Evolutionary conservation across 2,113 vertebrate species (phyloP), one percentile per base, ranked within the genome.

Genomic region (Etia nguti): DNA sequence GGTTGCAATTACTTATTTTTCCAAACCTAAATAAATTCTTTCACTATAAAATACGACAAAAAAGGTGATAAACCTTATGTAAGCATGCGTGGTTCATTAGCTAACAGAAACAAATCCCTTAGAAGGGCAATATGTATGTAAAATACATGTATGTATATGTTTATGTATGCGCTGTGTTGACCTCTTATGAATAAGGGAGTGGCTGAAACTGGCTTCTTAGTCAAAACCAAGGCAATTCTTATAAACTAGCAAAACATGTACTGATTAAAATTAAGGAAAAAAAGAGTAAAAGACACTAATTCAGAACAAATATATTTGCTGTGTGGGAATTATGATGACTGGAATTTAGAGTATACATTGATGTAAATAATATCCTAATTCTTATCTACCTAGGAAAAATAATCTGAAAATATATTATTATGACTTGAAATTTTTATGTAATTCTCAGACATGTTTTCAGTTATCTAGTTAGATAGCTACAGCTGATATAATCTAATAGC

Each of bases 361-460:
- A 73, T 73, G 38, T 73, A 68, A 68, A 41, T 68, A 22, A 24
- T 41, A 41, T 68, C 22, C 3, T 6, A 38, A n/a, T 65, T 24
- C 41, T 46, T 43, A 16, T 73, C 68, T 41, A 70, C 1, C 36
- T 26, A 26, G 41, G 41, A 73, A 73, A 73, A 46, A 16, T 29
- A 11, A 9, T 46, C 24, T 73, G 6, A 46, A 46, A 46, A 26
- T 73, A 29, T 73, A 46, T 26, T 46, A 73, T 46, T 73, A 46
- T 46, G n/a, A 22, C 5, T 26, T 46, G 10, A 46, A 18, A 1
- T 0, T 0, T 1, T 10, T 29, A 48, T 75, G 9, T 18, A 29
- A 18, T 73, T 26, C 68, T 48, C 41, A 48, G 24, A 46, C 15
- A 48, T 29, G 41, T 48, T 46, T 48, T 75, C 41, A 75, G 68